Evolutionary conservation across 2,888 invertebrate species (phyloP).

Genomic region (Hirtodrosophila cameraria): DNA sequence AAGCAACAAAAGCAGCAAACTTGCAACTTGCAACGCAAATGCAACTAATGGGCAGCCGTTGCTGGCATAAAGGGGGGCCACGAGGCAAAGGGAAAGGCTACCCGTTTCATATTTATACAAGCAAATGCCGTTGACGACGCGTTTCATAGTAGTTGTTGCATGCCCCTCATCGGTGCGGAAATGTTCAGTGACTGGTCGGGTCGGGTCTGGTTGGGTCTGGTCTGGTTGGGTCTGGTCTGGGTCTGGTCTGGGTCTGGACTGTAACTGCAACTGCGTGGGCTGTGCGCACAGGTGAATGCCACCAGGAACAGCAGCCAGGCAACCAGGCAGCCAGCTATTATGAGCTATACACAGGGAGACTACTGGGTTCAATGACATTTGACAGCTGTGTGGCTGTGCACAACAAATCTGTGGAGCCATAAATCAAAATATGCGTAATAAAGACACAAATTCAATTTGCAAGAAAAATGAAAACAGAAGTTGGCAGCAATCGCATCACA

Average conservation of each 20-base stretch:
- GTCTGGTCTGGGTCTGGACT: conserved; percentile 33
- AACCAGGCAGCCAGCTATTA: conserved; percentile 56
- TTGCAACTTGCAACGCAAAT: conserved; percentile 54
- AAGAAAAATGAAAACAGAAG: conserved; percentile 35
- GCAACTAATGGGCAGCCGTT: conserved; percentile 59
- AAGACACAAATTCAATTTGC: conserved; percentile 72
- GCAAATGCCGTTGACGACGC: conserved; percentile 51
- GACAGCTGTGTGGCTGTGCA: conserved; percentile 37
- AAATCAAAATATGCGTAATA: conserved; percentile 77
- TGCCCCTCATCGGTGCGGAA: conserved; percentile 34
- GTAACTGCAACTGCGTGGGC: conserved; percentile 56
- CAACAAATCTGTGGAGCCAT: conserved; percentile 44
- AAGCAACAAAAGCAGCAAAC: conserved; percentile 40
- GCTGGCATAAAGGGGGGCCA: not conserved
- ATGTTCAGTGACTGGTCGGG: conserved; percentile 57
- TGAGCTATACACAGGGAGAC: conserved; percentile 22
- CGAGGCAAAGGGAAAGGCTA: not conserved
- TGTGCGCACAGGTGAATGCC: conserved; percentile 73
- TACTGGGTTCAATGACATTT: conserved; percentile 73
- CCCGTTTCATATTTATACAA: conserved; percentile 65
- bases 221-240: conserved; percentile 27
- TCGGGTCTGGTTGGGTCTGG: conserved; percentile 22
- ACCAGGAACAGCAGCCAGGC: conserved; percentile 54
- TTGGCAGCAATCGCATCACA: conserved; percentile 38
- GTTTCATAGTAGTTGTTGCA: conserved; percentile 43